These are phyloP conservation scores for Patella ulyssiponensis DNA, from an alignment of 2,888 invertebrate species.

Conservation along the genomic window DNA sequence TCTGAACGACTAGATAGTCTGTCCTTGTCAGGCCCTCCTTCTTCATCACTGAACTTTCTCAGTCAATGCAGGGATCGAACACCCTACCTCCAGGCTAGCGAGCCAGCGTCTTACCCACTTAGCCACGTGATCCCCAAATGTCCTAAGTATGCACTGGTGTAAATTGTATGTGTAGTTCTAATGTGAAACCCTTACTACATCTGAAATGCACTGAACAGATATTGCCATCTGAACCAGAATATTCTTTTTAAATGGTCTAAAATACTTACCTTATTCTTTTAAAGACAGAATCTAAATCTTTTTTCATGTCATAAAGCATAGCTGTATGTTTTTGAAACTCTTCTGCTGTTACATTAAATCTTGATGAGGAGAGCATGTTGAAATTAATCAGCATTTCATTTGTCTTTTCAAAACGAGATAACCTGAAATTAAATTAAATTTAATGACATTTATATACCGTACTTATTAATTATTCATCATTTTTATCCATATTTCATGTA, in stretches of 20 bases:
- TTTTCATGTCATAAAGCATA: slow-evolving; percentile 90
- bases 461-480: not conserved
- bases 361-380: slow-evolving; percentile 90
- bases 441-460: not conserved
- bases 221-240: not conserved
- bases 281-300: slow-evolving; percentile 94
- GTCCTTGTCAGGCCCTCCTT: no score
- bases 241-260: no score
- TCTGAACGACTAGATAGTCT: no score
- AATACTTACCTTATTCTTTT: slow-evolving; percentile 82
- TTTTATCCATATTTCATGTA: not conserved
- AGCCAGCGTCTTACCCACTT: no score
- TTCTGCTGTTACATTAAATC: slow-evolving; percentile 86
- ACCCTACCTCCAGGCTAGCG: no score
- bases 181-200: not conserved
- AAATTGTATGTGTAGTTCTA: no score
- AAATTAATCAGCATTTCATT: slow-evolving; percentile 99
- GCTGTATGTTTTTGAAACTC: slow-evolving; percentile 94
- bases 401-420: slow-evolving; percentile 97
- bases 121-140: no score
- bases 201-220: not conserved
- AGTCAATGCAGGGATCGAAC: no score
- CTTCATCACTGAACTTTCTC: no score
- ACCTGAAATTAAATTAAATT: slow-evolving; percentile 52
- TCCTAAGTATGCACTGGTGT: not conserved